phyloP scores from a whole-genome alignment of 2,113 vertebrate genomes.

The Rhinolophus ferrumequinum region DNA sequence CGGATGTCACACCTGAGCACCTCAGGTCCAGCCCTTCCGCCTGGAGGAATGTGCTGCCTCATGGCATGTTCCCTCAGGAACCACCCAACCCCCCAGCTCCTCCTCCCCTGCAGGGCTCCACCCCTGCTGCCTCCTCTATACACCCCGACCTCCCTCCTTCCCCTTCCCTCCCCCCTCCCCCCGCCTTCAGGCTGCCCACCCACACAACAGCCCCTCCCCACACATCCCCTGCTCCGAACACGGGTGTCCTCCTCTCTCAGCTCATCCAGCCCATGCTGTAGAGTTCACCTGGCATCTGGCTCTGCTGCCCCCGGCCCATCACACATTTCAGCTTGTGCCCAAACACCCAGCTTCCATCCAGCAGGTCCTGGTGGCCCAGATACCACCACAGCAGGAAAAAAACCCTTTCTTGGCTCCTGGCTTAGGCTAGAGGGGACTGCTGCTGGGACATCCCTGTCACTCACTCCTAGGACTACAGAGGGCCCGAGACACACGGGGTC shows the following conservation, averaged over 20 bases:
- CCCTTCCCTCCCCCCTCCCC: too few species aligned
- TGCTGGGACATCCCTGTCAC: not conserved
- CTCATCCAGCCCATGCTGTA: not conserved
- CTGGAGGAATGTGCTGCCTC: not conserved
- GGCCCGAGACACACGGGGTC: not conserved
- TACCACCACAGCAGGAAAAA: not conserved
- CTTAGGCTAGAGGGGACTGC: not conserved
- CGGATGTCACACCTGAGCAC: not conserved
- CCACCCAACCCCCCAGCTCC: not conserved
- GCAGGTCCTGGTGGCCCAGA: not conserved
- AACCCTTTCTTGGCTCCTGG: not conserved
- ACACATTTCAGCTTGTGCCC: not conserved
- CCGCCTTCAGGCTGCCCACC: too few species aligned
- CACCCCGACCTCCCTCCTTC: not conserved
- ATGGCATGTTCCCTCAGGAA: not conserved
- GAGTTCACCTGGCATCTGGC: not conserved
- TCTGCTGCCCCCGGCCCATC: too few species aligned
- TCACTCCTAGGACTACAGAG: not conserved
- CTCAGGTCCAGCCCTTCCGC: not conserved
- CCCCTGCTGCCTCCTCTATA: not conserved
- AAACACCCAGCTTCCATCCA: not conserved
- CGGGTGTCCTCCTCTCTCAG: too few species aligned
- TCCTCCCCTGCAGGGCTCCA: not conserved
- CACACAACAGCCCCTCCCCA: not conserved
- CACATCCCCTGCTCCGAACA: not conserved